phyloP scores from a whole-genome alignment of 1,140 invertebrate genomes.

The Sminthurinus signatus region DNA sequence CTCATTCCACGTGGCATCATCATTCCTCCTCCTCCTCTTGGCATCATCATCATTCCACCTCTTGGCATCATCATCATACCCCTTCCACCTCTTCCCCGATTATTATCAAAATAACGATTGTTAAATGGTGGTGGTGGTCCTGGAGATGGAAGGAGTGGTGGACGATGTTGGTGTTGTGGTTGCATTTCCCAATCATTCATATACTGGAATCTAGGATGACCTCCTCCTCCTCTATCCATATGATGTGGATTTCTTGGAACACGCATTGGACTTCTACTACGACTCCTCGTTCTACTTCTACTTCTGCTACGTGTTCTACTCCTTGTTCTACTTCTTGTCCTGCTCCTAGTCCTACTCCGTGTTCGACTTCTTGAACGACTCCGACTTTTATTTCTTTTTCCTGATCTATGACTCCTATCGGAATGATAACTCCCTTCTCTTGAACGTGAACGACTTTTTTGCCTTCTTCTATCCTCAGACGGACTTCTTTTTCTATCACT shows the following conservation, averaged over 20 bases:
- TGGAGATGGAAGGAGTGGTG: too few species aligned
- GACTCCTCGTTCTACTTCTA: background rate
- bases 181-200: slow-evolving; percentile 20
- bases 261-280: background rate
- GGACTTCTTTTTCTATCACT: background rate
- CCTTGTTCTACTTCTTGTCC: background rate
- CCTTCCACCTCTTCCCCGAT: background rate
- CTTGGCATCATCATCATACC: too few species aligned
- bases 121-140: too few species aligned
- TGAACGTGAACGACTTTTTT: background rate
- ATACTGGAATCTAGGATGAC: background rate
- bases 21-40: too few species aligned
- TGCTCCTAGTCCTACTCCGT: background rate
- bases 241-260: too few species aligned
- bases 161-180: background rate
- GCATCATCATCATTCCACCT: too few species aligned
- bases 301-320: too few species aligned
- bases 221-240: too few species aligned
- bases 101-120: background rate
- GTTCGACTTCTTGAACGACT: background rate
- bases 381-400: too few species aligned
- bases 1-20: too few species aligned
- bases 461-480: background rate
- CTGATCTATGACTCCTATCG: too few species aligned
- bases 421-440: background rate